Evolutionary conservation across 2,888 invertebrate genomes (phyloP), one percentile per base, ranked within the genome.

Genomic region (Eilema caniola): DNA sequence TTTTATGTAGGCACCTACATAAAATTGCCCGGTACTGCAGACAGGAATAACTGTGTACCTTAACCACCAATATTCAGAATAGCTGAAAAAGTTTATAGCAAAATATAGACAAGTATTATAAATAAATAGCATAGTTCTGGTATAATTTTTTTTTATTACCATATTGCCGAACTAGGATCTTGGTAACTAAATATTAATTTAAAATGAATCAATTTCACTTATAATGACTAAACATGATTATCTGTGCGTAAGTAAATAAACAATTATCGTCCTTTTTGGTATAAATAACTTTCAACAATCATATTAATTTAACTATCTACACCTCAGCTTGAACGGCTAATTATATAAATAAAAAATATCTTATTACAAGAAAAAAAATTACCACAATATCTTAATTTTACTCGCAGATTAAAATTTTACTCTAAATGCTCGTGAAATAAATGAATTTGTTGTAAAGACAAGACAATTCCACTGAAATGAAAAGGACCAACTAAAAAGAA

Each of bases 161-260:
- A 53, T n/a, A n/a, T 59, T 57, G 31, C 41, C 66, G 53, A 63
- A 69, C 63, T 69, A 66, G 69, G 63, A 60, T 62, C 47, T 71
- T 82, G 82, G 82, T 81, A 81, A 80, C 81, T 79, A 70, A 77
- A 63, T 62, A 72, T 60, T 16, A 23, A 62, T 62, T 62, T 68
- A 71, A 71, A 63, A 71, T 70, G 64, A 63, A 66, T 61, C 37
- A 63, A 73, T 69, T 70, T 20, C 62, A 76, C 62, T 67, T 69
- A 71, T 41, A 68, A 41, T 67, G 25, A 62, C 67, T 67, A 72
- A 66, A 11, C 23, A 65, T 16, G 25, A 61, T 33, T 20, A 47
- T 28, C 25, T 63, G 25, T 47, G 63, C 53, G 20, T 53, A 53
- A 24, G 23, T 23, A 20, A 24, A 59, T 4, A 24, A 31, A 47